phyloP scores from a whole-genome alignment of 2,113 vertebrate genomes.

The Chaetorhynchus papuensis region DNA sequence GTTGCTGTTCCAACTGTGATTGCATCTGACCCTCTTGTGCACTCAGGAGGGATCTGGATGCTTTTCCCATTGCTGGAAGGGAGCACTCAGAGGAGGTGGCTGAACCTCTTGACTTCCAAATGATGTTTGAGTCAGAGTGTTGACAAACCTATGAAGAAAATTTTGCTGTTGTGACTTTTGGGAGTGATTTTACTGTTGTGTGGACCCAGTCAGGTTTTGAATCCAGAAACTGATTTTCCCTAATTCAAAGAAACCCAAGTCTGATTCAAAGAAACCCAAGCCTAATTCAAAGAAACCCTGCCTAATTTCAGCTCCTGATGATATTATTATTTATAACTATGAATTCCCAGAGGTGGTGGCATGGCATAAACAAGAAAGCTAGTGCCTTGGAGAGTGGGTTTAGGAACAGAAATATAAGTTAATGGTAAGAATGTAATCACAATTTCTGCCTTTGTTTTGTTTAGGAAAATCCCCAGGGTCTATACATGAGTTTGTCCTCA shows the following conservation, averaged over 20 bases:
- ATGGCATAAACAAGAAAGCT: not conserved
- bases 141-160: not conserved
- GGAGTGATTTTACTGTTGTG: not conserved
- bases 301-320: not conserved
- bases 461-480: not conserved
- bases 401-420: not conserved
- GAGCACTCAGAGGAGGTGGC: not conserved
- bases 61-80: not conserved
- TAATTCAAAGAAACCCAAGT: not conserved
- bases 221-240: not conserved
- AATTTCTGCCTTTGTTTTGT: not conserved
- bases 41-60: not conserved
- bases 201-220: not conserved
- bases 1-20: not conserved
- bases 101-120: not conserved
- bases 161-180: not conserved
- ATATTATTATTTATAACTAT: not conserved
- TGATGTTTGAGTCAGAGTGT: not conserved
- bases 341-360: not conserved
- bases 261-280: not conserved
- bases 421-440: not conserved
- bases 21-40: not conserved
- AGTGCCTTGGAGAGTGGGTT: not conserved
- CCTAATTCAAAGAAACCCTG: not conserved
- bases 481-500: not conserved